phyloP scores from a whole-genome alignment of 2,113 vertebrate genomes.

The Martes martes region DNA sequence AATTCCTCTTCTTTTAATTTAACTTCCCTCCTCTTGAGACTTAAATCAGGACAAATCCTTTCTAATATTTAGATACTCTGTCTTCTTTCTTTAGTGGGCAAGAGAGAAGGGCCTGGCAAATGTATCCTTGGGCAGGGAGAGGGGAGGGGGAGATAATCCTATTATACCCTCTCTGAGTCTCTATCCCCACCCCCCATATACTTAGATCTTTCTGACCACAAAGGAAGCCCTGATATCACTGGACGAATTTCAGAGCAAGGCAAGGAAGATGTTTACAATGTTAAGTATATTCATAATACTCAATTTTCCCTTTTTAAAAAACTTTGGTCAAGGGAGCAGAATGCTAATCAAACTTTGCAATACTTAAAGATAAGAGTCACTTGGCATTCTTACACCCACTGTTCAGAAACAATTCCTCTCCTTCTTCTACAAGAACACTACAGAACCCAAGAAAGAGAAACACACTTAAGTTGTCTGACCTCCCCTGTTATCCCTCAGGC shows the following conservation, averaged over 20 bases:
- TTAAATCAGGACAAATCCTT: constrained; percentile 54
- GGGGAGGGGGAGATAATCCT: neutral
- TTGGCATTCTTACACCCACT: constrained; percentile 11
- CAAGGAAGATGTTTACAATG: neutral
- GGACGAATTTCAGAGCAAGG: constrained; percentile 2
- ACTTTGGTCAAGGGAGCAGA: constrained; percentile 24
- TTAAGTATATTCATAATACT: constrained; percentile 18
- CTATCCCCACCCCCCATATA: neutral
- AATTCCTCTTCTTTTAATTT: constrained; percentile 7
- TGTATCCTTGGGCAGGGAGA: neutral
- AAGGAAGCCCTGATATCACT: constrained; percentile 60
- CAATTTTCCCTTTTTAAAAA: constrained; percentile 38
- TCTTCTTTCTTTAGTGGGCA: constrained; percentile 33
- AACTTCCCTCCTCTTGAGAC: constrained; percentile 36
- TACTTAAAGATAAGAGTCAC: constrained; percentile 7
- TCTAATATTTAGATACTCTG: neutral
- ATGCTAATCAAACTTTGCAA: constrained; percentile 30
- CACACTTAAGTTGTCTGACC: constrained; percentile 51
- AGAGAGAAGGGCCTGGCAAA: constrained; percentile 43
- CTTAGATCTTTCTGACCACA: constrained; percentile 37
- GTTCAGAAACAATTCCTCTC: constrained; percentile 26
- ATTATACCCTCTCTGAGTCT: constrained; percentile 6
- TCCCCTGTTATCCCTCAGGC: constrained; percentile 50
- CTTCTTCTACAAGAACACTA: neutral
- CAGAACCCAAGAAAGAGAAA: constrained; percentile 56